Evolutionary conservation across 2,113 vertebrate species (phyloP), one percentile per base, ranked within the genome.

Genomic region (Tychaedon coryphoeus): DNA sequence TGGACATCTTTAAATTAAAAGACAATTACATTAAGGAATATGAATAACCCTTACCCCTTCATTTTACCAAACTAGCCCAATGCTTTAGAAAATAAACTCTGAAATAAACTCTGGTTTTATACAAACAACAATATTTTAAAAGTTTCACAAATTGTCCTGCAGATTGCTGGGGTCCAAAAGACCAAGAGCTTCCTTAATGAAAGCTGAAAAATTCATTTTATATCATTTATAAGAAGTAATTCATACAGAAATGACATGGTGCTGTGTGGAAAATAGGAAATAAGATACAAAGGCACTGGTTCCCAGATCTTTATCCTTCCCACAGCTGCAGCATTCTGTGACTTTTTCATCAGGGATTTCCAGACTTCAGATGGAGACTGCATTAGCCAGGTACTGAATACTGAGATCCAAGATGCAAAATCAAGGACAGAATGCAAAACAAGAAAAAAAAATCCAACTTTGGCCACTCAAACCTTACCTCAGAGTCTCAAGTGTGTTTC

Each of bases 1-100:
- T 3, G 33, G 64, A 95, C 74, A 88, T 94, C 78, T 94, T 91
- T 90, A 88, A 94, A 95, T 83, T 94, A 86, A 95, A 95, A 70
- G 47, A 90, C 42, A 75, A 77, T 73, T 88, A 90, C 67, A 38
- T 81, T 79, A 86, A 90, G 47, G 50, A 82, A 61, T 73, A 65
- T 62, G 62, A 92, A 33, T 62, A 88, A 93, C 50, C 14, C 38
- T 92, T 92, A 90, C 58, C 58, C 64, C 75, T 79, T 60, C 19
- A 19, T 71, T 78, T 93, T 79, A 64, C 64, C 43, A 92, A 51
- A 45, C 5, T 19, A 67, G 17, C 2, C 16, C 42, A 77, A 28
- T 54, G 56, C 42, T 90, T 86, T 62, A 76, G 20, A 34, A 90
- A 90, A n/a, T n/a, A n/a, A n/a, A 82, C 56, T 33, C 66, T 88